Conservation (phyloP, 53 echinoderm and acorn worm genomes). For the Arbacia lixula region DNA sequence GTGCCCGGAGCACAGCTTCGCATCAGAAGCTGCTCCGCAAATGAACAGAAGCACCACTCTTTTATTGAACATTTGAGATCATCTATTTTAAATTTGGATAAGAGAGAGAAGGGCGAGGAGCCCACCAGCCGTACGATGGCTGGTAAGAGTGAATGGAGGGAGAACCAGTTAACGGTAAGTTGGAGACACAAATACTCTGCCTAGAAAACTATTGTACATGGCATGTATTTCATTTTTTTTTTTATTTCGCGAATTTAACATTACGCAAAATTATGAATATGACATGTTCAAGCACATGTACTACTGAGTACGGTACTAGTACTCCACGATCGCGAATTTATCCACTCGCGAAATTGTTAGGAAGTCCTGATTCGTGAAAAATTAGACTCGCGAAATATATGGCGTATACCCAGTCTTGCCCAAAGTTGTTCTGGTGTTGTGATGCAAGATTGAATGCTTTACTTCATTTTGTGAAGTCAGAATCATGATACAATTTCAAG, state of each 20-base stretch:
- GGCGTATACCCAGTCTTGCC: no score
- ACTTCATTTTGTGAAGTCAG: no score
- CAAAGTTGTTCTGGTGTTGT: no score
- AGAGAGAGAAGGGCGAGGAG: not conserved
- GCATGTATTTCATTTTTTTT: not conserved
- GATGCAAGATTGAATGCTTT: no score
- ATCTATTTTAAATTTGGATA: not conserved
- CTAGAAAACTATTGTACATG: not conserved
- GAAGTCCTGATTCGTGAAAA: no score
- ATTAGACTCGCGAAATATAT: no score
- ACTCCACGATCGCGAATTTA: no score
- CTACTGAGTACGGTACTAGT: no score
- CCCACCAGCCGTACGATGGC: slow-evolving; percentile 17
- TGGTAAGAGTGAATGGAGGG: slow-evolving; percentile 76
- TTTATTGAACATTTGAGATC: not conserved
- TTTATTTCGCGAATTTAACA: not conserved
- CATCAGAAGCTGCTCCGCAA: not conserved
- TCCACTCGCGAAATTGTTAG: no score
- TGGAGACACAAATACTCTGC: not conserved
- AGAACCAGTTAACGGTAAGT: slow-evolving; percentile 84
- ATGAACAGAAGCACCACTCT: not conserved
- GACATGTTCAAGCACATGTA: not conserved
- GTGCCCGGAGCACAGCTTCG: slow-evolving; percentile 25
- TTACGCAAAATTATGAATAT: not conserved
- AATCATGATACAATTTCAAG: no score